Conservation (phyloP, 2,888 invertebrate genomes). For the Beris chalybata region DNA sequence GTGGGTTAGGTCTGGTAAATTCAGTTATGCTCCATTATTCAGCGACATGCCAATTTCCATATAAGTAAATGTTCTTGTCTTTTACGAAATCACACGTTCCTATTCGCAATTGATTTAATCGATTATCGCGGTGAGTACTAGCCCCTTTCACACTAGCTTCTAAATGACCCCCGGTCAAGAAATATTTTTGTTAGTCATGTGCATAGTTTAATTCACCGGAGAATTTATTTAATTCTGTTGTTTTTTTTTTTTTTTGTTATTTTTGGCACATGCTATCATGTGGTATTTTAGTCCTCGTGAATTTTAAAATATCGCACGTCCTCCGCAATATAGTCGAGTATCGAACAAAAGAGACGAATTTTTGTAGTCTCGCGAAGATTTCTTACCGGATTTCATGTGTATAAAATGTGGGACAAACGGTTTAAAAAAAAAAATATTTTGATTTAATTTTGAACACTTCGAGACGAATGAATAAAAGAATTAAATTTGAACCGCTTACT, state of each 20-base stretch:
- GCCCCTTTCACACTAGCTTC: slow-evolving; percentile 28
- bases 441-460: too few species aligned
- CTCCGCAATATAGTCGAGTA: too few species aligned
- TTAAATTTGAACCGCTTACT: too few species aligned
- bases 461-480: too few species aligned
- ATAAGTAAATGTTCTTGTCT: too few species aligned
- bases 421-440: too few species aligned
- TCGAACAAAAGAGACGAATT: too few species aligned
- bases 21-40: slow-evolving; percentile 30
- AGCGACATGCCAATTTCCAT: background rate
- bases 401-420: slow-evolving; percentile 20
- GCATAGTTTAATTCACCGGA: slow-evolving; percentile 26
- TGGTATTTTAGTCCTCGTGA: slow-evolving; percentile 23
- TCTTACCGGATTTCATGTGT: background rate
- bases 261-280: slow-evolving; percentile 11
- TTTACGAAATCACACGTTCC: too few species aligned
- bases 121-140: slow-evolving; percentile 14
- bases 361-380: too few species aligned
- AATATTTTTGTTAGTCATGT: slow-evolving; percentile 31
- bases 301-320: slow-evolving; percentile 11
- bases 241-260: slow-evolving; percentile 18
- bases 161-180: slow-evolving; percentile 30
- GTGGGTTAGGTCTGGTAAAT: slow-evolving; percentile 27
- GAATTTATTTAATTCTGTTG: slow-evolving; percentile 16
- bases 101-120: too few species aligned